These are phyloP conservation scores for Philaenus spumarius DNA, from an alignment of 1,140 invertebrate species.

Conservation along the genomic window DNA sequence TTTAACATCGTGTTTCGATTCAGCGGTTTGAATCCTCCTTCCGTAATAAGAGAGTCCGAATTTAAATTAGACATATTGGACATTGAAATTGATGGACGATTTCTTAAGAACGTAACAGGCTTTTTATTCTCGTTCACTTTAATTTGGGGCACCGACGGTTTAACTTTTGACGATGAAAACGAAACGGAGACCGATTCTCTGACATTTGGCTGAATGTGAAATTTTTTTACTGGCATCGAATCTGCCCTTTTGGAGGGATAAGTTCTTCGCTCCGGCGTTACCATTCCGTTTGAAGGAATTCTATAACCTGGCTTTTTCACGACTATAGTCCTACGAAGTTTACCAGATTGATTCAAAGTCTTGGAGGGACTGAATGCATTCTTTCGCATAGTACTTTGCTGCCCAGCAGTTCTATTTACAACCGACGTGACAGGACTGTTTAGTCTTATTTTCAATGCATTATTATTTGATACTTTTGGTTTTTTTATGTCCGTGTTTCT, in stretches of 20 bases:
- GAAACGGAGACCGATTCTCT: slow-evolving; percentile 21
- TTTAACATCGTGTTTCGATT: slow-evolving; percentile 48
- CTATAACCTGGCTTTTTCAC: slow-evolving; percentile 25
- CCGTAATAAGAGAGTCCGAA: slow-evolving; percentile 70
- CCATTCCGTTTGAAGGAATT: slow-evolving; percentile 5
- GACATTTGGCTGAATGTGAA: slow-evolving; percentile 1
- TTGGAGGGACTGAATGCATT: no score
- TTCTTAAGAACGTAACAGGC: no score
- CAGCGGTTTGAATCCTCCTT: slow-evolving; percentile 76
- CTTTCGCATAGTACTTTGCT: no score
- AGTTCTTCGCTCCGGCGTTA: slow-evolving; percentile 1
- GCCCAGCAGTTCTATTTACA: no score
- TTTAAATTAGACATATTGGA: slow-evolving; percentile 62
- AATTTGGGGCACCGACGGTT: neutral
- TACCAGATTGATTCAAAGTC: no score
- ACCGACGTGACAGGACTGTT: no score
- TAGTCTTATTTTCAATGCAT: no score
- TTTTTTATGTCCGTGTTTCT: no score
- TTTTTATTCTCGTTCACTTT: no score
- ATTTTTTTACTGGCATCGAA: neutral
- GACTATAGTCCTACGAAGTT: slow-evolving; percentile 2
- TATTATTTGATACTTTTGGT: no score
- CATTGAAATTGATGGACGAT: no score
- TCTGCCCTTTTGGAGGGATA: neutral
- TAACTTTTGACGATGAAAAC: slow-evolving; percentile 19